These are phyloP conservation scores for Sebastes alutus DNA, from an alignment of 2,797 vertebrate genomes.

Conservation along the genomic window DNA sequence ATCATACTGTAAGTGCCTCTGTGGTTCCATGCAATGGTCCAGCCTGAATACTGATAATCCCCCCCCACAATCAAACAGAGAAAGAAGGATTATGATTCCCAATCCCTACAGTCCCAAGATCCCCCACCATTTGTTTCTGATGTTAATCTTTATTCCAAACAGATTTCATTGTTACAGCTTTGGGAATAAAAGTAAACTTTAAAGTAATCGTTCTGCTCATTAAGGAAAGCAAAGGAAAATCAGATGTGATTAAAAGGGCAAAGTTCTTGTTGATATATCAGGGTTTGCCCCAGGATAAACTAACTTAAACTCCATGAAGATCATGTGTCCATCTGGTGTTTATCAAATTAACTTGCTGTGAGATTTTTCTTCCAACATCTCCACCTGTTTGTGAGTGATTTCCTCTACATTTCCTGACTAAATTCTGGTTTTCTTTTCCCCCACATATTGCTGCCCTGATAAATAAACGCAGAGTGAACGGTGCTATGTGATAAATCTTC, in stretches of 20 bases:
- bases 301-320: neutral
- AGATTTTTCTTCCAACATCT: neutral
- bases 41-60: slow-evolving; percentile 55
- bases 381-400: neutral
- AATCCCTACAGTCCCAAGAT: slow-evolving; percentile 53
- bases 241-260: neutral
- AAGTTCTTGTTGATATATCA: neutral
- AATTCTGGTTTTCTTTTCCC: neutral
- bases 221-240: neutral
- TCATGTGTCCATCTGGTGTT: neutral
- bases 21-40: slow-evolving; percentile 39
- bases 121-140: slow-evolving; percentile 60
- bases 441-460: neutral
- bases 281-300: neutral
- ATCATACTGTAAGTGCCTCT: slow-evolving; percentile 3
- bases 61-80: slow-evolving; percentile 44
- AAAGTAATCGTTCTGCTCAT: neutral
- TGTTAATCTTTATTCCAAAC: slow-evolving; percentile 59
- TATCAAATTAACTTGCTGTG: neutral
- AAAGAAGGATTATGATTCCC: slow-evolving; percentile 58
- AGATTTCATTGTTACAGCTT: slow-evolving; percentile 30
- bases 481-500: neutral
- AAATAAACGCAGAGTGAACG: neutral
- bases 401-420: neutral
- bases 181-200: neutral